Percentiles rank a stretch among this genome's conserved stretches.
Conservation (phyloP, 2,888 invertebrate genomes). For the Anarsia innoxiella region DNA sequence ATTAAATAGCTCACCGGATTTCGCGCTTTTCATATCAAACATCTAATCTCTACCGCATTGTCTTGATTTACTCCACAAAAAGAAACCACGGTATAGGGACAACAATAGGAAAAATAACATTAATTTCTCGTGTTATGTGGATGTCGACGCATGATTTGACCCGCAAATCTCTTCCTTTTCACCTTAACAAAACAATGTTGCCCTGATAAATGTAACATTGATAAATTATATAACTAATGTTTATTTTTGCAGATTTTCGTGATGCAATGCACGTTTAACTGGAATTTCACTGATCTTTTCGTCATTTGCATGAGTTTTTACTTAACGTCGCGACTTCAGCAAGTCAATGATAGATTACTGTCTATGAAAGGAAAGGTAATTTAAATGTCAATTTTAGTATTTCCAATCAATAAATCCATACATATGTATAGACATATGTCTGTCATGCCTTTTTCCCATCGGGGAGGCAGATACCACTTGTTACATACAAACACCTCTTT, state of each 20-base stretch:
- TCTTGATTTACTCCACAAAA: background rate
- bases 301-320: slow-evolving; percentile 81
- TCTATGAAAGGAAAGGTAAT: slow-evolving; percentile 42
- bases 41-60: too few relatives aligned
- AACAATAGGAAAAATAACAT: background rate
- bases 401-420: background rate
- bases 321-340: slow-evolving; percentile 76
- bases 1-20: too few relatives aligned
- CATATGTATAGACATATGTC: background rate
- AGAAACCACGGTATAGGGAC: background rate
- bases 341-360: slow-evolving; percentile 62
- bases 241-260: background rate
- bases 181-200: too few relatives aligned
- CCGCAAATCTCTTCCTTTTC: background rate
- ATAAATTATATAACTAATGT: background rate
- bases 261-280: slow-evolving; percentile 76
- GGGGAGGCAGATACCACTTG: too few relatives aligned
- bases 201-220: too few relatives aligned
- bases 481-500: background rate
- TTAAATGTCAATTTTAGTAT: too few relatives aligned
- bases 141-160: background rate
- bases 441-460: too few relatives aligned
- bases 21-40: too few relatives aligned
- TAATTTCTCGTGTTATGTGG: too few relatives aligned
- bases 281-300: slow-evolving; percentile 82